A percentile compares a stretch with the other conserved stretches of the same genome.
Evolutionary conservation across 2,797 vertebrate species (phyloP).

Genomic region (Lepidocolaptes lacrymiger): DNA sequence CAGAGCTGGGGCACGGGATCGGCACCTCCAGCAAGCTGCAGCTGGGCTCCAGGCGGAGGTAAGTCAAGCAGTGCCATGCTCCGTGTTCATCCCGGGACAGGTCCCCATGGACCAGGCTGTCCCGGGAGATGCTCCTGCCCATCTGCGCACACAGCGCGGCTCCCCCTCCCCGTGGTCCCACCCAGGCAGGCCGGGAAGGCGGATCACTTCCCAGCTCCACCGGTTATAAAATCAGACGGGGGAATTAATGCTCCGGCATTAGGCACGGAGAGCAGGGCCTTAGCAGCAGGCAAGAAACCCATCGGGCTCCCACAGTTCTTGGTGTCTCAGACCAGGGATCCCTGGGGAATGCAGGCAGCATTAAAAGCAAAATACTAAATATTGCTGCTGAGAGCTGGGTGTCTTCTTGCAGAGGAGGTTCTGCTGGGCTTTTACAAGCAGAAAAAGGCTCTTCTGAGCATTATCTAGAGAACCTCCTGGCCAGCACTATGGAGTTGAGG

Average conservation of each 20-base stretch:
- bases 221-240: conserved; percentile 26
- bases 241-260: neutral
- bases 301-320: neutral
- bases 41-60: conserved; percentile 67
- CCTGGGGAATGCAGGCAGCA: neutral
- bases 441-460: neutral
- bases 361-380: neutral
- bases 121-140: neutral
- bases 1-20: conserved; percentile 70
- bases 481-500: conserved; percentile 27
- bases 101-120: neutral
- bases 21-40: conserved; percentile 62
- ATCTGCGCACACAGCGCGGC: neutral
- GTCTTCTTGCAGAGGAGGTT: neutral
- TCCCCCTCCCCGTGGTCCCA: neutral
- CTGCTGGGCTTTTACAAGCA: neutral
- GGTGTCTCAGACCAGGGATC: neutral
- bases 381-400: neutral
- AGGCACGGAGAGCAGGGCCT: neutral
- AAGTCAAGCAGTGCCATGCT: neutral
- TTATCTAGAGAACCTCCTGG: neutral
- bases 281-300: neutral
- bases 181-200: neutral
- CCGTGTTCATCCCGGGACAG: accelerated
- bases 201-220: neutral